These are phyloP conservation scores for Philopedon plagiatum DNA, from an alignment of 2,888 invertebrate genomes.

Conservation along the genomic window DNA sequence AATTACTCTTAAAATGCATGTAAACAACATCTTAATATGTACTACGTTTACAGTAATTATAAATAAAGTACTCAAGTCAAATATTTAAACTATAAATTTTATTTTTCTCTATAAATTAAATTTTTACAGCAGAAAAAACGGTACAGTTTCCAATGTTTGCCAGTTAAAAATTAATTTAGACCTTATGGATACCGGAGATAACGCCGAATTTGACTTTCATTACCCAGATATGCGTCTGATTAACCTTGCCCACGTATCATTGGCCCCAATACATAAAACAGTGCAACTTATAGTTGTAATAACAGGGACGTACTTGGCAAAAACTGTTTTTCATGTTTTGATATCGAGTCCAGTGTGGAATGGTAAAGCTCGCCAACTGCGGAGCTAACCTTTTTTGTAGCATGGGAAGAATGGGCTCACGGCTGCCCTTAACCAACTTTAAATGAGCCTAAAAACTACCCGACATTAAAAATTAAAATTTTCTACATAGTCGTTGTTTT, in stretches of 20 bases:
- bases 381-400: too few species aligned
- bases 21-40: constrained; percentile 29
- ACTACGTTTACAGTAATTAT: constrained; percentile 18
- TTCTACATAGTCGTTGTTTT: too few species aligned
- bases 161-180: constrained; percentile 12
- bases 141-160: constrained; percentile 20
- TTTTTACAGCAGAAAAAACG: constrained; percentile 20
- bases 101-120: constrained; percentile 22
- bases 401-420: too few species aligned
- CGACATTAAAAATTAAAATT: too few species aligned
- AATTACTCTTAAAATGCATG: constrained; percentile 18
- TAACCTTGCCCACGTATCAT: constrained; percentile 64
- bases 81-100: constrained; percentile 10
- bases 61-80: constrained; percentile 3
- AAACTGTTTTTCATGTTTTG: neutral
- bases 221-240: constrained; percentile 56
- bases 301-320: constrained; percentile 30
- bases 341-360: too few species aligned
- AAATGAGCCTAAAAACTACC: too few species aligned
- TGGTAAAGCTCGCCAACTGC: too few species aligned
- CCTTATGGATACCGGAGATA: constrained; percentile 49
- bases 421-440: too few species aligned
- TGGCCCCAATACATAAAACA: constrained; percentile 65
- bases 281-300: constrained; percentile 36
- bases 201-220: constrained; percentile 56